These are phyloP conservation scores for Lepidotrigona ventralis DNA, from an alignment of 1,140 invertebrate species.

Conservation along the genomic window DNA sequence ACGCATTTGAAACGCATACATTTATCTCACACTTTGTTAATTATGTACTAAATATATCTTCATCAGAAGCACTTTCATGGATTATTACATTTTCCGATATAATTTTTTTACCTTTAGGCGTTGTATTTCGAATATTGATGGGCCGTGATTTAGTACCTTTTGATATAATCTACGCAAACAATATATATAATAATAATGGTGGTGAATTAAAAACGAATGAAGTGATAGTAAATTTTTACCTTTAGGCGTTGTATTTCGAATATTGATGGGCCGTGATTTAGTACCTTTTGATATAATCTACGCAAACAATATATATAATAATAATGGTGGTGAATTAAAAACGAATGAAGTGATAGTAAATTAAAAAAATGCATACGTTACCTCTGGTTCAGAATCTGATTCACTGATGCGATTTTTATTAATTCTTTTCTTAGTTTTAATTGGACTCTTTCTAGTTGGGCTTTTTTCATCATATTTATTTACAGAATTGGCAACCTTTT, in stretches of 20 bases:
- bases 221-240: too few species aligned
- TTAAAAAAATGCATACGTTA: conserved; percentile 38
- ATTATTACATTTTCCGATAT: conserved; percentile 14
- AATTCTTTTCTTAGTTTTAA: conserved; percentile 42
- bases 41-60: conserved; percentile 71
- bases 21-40: conserved; percentile 35
- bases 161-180: conserved; percentile 59
- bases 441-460: conserved; percentile 25
- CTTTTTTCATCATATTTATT: conserved; percentile 33
- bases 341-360: neutral
- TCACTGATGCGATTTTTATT: conserved; percentile 13
- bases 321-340: neutral
- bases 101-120: conserved; percentile 20
- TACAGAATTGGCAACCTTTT: conserved; percentile 18
- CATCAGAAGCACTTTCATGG: conserved; percentile 58
- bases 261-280: conserved; percentile 54
- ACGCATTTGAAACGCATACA: neutral
- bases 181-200: conserved; percentile 19
- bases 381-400: conserved; percentile 64
- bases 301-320: conserved; percentile 29
- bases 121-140: conserved; percentile 24
- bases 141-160: conserved; percentile 65
- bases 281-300: conserved; percentile 66
- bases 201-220: neutral
- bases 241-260: conserved; percentile 18